phyloP scores from a whole-genome alignment of 2,113 vertebrate genomes.

The Albula goreensis region DNA sequence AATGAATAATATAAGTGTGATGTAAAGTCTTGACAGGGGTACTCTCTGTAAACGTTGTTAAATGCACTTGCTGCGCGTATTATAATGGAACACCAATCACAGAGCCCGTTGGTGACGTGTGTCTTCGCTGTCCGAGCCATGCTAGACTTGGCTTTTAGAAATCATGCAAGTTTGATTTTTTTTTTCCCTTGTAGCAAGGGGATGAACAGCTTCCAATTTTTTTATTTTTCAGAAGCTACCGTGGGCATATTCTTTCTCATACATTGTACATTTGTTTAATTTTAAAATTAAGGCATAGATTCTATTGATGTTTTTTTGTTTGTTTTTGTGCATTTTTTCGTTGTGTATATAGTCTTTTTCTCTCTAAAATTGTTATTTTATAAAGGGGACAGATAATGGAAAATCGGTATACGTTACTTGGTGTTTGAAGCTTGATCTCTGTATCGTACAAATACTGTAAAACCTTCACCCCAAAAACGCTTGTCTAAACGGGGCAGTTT shows the following conservation, averaged over 20 bases:
- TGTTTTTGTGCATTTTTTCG: neutral
- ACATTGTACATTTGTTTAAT: neutral
- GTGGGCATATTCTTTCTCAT: neutral
- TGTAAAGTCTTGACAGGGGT: too few species aligned
- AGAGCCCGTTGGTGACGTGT: neutral
- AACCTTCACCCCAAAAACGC: neutral
- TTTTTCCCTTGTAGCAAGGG: slow-evolving; percentile 73
- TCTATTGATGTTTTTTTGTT: neutral
- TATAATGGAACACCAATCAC: neutral
- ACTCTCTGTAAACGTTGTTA: too few species aligned
- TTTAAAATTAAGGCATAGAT: neutral
- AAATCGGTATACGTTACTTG: neutral
- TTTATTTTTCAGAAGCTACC: neutral
- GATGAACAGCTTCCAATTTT: slow-evolving; percentile 29
- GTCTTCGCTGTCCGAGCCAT: slow-evolving; percentile 56
- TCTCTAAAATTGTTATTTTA: neutral
- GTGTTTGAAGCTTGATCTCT: neutral
- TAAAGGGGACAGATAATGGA: neutral
- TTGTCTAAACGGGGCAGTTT: neutral
- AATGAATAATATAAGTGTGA: too few species aligned
- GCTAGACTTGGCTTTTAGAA: slow-evolving; percentile 68
- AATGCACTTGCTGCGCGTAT: neutral
- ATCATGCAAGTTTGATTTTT: slow-evolving; percentile 49
- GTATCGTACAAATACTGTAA: neutral
- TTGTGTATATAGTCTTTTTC: neutral